Evolutionary conservation across 2,113 vertebrate genomes (phyloP).

Genomic region (Oryzias javanicus): DNA sequence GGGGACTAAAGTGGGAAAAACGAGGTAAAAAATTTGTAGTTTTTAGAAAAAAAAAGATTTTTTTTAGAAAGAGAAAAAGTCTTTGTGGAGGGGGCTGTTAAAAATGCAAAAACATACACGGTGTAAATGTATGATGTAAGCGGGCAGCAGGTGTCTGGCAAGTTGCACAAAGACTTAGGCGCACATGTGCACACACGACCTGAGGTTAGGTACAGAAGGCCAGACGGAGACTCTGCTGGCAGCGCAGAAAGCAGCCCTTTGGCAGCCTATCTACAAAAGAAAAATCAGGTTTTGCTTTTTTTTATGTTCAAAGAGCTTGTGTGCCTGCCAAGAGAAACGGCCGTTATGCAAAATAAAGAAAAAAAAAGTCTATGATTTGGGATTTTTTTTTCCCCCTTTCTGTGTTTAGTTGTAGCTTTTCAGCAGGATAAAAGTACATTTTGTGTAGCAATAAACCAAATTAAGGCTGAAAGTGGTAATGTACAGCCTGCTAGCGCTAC

Average conservation of each 20-base stretch:
- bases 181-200: constrained; percentile 16
- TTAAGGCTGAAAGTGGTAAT: too few species aligned
- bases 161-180: constrained; percentile 1
- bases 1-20: background rate
- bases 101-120: background rate
- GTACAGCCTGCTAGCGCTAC: too few species aligned
- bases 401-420: background rate
- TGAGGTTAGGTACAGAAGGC: constrained; percentile 31
- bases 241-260: constrained; percentile 76
- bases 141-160: constrained; percentile 28
- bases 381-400: background rate
- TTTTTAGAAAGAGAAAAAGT: background rate
- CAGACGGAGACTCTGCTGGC: constrained; percentile 73
- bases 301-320: constrained; percentile 73
- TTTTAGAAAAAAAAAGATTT: background rate
- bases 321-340: constrained; percentile 4
- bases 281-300: constrained; percentile 72
- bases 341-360: constrained; percentile 8
- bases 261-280: constrained; percentile 80
- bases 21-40: background rate
- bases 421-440: too few species aligned
- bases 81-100: background rate
- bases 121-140: background rate
- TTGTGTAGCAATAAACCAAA: too few species aligned
- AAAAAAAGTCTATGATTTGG: background rate